Base-by-base conservation (phyloP, 2,888 invertebrate genomes). In the Chrysina gloriosa region DNA sequence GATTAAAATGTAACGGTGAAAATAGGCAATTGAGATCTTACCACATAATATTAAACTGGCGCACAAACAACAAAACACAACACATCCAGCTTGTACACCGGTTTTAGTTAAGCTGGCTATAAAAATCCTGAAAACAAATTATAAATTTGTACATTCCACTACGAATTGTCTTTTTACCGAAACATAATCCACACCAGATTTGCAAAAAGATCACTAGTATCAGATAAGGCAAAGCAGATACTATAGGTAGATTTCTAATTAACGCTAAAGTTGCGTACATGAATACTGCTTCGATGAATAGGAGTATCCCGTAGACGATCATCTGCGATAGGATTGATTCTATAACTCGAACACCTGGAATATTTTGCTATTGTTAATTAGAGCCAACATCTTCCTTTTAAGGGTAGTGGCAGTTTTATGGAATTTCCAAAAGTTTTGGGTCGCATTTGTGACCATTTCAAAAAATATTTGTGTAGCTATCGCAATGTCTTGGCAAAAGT, bases 141-240 rank as follows among this genome's bases (percentile, higher is more conserved):
- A 23, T 14, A n/a, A 39, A 36, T 19, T 16, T n/a, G n/a, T n/a
- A n/a, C n/a, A n/a, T 25, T 7, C 11, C 7, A 29, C 7, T 45
- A 31, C 14, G 1, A 45, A 6, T 27, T 42, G 2, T 29, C 23
- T 31, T 31, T 9, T 65, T 72, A 71, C 72, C 72, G 47, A 73
- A 73, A 47, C 71, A 68, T 34, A 71, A 42, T n/a, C 72, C 72
- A 47, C 71, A 71, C 68, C 69, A 69, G 47, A 71, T 63, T 47
- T 73, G 71, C 14, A 68, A 19, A 3, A 71, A 25, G 11, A 68
- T 19, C 16, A 73, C 58, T 25, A 69, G 9, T 2, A 47, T 16
- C 31, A 73, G 29, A 27, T 63, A 63, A 14, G 36, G 29, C 6
- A 65, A 52, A 39, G 61, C 39, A 21, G 58, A 58, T n/a, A 58